Evolutionary conservation across 2,113 vertebrate genomes (phyloP), one percentile per base, ranked within the genome.

Genomic region (Gorsachius goisagi): DNA sequence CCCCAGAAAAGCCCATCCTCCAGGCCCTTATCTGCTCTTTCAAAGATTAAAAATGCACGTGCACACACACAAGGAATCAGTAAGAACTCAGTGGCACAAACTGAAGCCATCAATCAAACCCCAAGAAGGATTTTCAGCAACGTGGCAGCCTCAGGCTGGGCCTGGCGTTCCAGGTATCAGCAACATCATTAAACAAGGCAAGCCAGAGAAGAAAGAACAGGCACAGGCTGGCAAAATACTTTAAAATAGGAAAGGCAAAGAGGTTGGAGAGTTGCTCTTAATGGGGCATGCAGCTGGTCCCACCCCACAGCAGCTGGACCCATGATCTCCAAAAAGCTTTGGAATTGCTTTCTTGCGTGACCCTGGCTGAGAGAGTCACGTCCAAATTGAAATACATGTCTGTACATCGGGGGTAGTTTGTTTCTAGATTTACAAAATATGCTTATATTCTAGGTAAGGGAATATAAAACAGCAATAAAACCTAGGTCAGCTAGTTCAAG

Each of bases 181-280:
- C 55, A 84, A 73, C 59, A 86, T 50, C 81, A 73, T 80, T 59
- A 93, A 88, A 88, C 1, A 20, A 95, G 93, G 83, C 6, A 35
- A 69, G 53, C 12, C 49, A 68, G 47, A 45, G 66, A 53, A 56
- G 49, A 27, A n/a, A n/a, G 26, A 55, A 58, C 58, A 96, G 93
- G 94, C 85, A 95, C 83, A 41, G 75, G 90, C 77, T 90, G 95
- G 93, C 59, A 81, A 79, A 90, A 97, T 23, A 85, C 78, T 79
- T 89, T 4, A 64, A 56, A 39, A 58, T 0, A 52, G 62, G 58
- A 32, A 87, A 95, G 81, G 78, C 68, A 86, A 55, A 68, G 69
- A 88, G 66, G 81, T 44, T 64, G 62, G 75, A 85, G 75, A 94
- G 58, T 24, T 82, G 94, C 69, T 94, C 69, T 55, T 56, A 82